These are phyloP conservation scores for Melieria crassipennis DNA, from an alignment of 2,888 invertebrate genomes.

Conservation along the genomic window DNA sequence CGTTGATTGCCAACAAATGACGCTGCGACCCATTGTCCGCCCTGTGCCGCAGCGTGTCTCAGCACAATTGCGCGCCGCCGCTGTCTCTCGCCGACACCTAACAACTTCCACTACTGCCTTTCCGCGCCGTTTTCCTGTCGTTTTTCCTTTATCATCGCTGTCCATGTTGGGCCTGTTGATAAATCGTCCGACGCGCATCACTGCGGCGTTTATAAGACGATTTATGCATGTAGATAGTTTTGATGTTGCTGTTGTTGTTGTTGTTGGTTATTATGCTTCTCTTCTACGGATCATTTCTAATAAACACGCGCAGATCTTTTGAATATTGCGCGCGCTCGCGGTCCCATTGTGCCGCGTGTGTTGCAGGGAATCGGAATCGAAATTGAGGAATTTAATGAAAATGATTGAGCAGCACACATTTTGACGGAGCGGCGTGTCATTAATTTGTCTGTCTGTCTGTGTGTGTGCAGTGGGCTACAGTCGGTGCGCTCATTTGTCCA, in stretches of 20 bases:
- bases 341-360: background rate
- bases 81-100: background rate
- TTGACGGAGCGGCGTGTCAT: slow-evolving; percentile 42
- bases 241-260: too few relatives aligned
- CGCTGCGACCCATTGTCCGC: background rate
- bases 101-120: slow-evolving; percentile 33
- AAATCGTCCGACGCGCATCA: background rate
- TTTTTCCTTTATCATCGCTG: background rate
- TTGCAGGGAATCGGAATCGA: slow-evolving; percentile 27
- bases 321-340: background rate
- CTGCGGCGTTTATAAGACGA: slow-evolving; percentile 42
- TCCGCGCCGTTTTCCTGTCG: slow-evolving; percentile 2
- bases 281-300: background rate
- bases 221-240: slow-evolving; percentile 3
- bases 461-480: background rate
- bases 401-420: slow-evolving; percentile 15
- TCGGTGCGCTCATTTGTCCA: background rate
- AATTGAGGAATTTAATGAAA: slow-evolving; percentile 5
- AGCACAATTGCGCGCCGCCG: background rate
- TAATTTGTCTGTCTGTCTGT: slow-evolving; percentile 35
- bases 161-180: slow-evolving; percentile 11
- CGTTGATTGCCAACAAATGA: slow-evolving; percentile 38
- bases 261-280: too few relatives aligned
- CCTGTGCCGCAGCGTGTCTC: background rate
- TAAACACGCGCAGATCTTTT: slow-evolving; percentile 20